Base-by-base conservation (phyloP, 2,113 vertebrate genomes). In the Felis catus region DNA sequence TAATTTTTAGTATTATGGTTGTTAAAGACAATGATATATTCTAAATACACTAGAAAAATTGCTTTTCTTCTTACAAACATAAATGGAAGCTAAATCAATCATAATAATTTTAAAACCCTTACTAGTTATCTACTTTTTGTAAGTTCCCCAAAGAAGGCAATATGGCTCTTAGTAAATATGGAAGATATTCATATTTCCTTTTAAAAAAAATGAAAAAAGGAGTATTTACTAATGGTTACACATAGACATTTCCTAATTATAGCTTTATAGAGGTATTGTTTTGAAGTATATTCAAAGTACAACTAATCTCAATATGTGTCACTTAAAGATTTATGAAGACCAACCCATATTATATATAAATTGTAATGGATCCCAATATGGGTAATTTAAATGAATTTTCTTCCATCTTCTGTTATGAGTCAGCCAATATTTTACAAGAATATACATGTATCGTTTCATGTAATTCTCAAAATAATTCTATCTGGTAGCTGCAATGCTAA, bases 401-500 rank as follows among this genome's bases (percentile, higher is more conserved):
- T 73, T 80, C 27, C 23, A 93, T 7, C 7, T 29, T 70, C 0
- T 39, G 0, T 63, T 70, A 58, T 18, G 9, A 65, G 27, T 58
- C 13, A 78, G 6, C 4, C 13, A 95, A 65, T 51, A 80, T 78
- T 51, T 45, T 39, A 51, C 1, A 65, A 55, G 53, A 71, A 53
- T 66, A n/a, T 78, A n/a, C 4, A 48, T 55, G 4, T 29, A 18
- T 23, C 25, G 61, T 85, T 88, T 78, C 21, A 93, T 78, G 2
- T 89, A 68, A 65, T 93, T 86, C 33, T 89, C 79, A 71, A 53
- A 70, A 94, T 55, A 92, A 89, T 51, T 68, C n/a, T 51, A 63
- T 55, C 70, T 63, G 9, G 8, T 68, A 83, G 31, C 8, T 93
- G 4, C 23, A 41, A 93, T 58, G 87, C 73, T 53, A 27, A 93